Evolutionary conservation across 2,113 vertebrate species (phyloP).

Genomic region (Halichoerus grypus): DNA sequence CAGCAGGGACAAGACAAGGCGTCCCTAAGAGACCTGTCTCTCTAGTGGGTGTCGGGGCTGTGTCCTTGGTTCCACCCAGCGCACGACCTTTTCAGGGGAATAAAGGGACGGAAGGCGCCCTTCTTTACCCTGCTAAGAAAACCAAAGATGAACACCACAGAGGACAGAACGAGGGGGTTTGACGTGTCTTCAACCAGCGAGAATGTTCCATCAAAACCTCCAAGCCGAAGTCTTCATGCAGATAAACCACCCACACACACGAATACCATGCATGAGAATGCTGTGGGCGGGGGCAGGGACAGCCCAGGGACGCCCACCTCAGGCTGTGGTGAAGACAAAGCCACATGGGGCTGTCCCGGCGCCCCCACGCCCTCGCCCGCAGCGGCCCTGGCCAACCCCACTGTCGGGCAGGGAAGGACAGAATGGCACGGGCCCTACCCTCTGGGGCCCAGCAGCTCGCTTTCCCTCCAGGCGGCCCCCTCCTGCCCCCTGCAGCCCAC

Average conservation of each 20-base stretch:
- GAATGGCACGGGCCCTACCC: too few species aligned
- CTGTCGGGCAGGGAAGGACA: not conserved
- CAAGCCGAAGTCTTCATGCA: not conserved
- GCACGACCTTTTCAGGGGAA: not conserved
- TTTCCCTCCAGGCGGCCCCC: not conserved
- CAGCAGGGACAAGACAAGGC: too few species aligned
- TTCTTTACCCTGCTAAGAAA: not conserved
- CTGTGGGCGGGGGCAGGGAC: not conserved
- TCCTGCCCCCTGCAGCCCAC: too few species aligned
- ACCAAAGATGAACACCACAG: not conserved
- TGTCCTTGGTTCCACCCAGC: not conserved
- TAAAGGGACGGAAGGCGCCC: not conserved
- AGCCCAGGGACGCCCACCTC: not conserved
- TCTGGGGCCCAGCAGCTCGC: not conserved
- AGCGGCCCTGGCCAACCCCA: not conserved
- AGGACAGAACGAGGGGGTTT: not conserved
- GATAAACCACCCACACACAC: too few species aligned
- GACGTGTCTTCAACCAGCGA: not conserved
- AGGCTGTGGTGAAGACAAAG: not conserved
- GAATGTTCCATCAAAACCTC: not conserved
- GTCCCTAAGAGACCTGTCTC: too few species aligned
- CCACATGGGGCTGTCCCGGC: too few species aligned
- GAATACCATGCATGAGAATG: not conserved
- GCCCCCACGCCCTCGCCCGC: not conserved
- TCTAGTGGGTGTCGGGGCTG: not conserved